Evolutionary conservation across 2,797 vertebrate genomes (phyloP).

Genomic region (Lutjanus argentimaculatus): DNA sequence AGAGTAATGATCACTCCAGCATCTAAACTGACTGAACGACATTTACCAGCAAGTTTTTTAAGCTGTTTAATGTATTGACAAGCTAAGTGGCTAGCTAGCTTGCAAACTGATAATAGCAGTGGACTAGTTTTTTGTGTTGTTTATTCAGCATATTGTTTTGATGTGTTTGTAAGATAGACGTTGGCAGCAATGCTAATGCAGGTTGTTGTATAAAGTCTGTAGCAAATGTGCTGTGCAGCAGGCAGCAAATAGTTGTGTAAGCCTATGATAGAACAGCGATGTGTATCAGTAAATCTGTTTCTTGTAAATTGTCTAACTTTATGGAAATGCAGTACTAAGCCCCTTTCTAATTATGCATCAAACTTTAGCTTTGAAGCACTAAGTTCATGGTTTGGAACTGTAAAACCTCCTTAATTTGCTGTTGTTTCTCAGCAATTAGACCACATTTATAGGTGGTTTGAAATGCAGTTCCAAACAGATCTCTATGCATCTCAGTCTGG

Average conservation of each 20-base stretch:
- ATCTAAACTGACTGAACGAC: not conserved
- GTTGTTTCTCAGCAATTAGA: not conserved
- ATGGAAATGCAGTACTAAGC: not conserved
- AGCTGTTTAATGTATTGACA: not conserved
- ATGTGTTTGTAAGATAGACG: not conserved
- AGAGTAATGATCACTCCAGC: not conserved
- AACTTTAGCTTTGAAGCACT: not conserved
- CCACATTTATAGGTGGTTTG: too few species aligned
- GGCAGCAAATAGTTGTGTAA: not conserved
- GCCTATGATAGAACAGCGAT: not conserved
- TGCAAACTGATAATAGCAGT: not conserved
- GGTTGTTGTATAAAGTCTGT: not conserved
- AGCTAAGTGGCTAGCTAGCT: not conserved
- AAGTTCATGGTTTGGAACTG: not conserved
- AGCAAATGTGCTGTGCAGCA: not conserved
- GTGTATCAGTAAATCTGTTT: not conserved
- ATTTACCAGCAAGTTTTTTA: not conserved
- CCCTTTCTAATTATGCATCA: not conserved
- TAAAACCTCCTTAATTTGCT: not conserved
- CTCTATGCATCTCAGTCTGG: too few species aligned
- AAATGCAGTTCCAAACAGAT: too few species aligned
- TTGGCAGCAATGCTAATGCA: not conserved
- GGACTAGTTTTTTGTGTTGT: not conserved
- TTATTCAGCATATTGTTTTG: not conserved
- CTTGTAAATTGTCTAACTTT: not conserved